Evolutionary conservation across 2,888 invertebrate genomes (phyloP).

Genomic region (Exocentrus adspersus): DNA sequence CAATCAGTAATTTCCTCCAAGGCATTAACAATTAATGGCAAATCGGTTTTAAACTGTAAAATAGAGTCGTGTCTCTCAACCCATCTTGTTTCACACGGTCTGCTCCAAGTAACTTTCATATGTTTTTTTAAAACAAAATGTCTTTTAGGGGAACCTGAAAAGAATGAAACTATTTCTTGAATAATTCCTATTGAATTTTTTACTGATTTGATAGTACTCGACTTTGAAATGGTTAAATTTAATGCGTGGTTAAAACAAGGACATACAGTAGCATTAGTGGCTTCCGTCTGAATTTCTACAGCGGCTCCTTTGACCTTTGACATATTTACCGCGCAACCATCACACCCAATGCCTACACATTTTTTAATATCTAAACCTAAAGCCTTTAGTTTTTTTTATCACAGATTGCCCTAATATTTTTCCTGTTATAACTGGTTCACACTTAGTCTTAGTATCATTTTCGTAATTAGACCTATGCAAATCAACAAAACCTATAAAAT

Average conservation of each 20-base stretch:
- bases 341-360: constrained; percentile 22
- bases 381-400: too few species aligned
- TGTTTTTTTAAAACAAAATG: constrained; percentile 1
- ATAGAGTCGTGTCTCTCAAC: constrained; percentile 21
- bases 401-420: too few species aligned
- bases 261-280: constrained; percentile 22
- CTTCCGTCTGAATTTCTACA: neutral
- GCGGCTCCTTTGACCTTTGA: constrained; percentile 25
- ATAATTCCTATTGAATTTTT: constrained; percentile 28
- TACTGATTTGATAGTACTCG: constrained; percentile 23
- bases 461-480: too few species aligned
- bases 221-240: constrained; percentile 27
- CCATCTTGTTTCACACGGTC: constrained; percentile 23
- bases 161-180: constrained; percentile 29
- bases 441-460: too few species aligned
- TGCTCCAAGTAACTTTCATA: neutral
- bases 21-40: constrained; percentile 14
- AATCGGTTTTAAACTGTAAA: constrained; percentile 10
- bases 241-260: constrained; percentile 25
- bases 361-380: neutral
- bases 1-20: constrained; percentile 25
- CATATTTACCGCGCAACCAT: constrained; percentile 29
- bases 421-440: too few species aligned
- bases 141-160: constrained; percentile 13
- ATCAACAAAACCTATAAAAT: too few species aligned